Evolutionary conservation across 1,140 invertebrate genomes (phyloP), one percentile per base, ranked within the genome.

Genomic region (Lysiphlebus fabarum): DNA sequence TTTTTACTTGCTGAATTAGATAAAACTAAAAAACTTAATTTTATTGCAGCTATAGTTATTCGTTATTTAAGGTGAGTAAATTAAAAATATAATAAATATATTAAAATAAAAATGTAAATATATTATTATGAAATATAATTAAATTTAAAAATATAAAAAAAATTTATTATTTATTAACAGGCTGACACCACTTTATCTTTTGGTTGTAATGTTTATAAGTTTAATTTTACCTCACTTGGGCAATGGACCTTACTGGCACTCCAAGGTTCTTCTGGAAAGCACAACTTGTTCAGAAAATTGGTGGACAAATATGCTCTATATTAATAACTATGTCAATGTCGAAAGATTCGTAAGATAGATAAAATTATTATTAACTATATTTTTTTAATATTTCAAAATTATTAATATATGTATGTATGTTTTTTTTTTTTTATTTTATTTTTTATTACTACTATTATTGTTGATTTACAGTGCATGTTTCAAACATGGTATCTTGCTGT

Each of bases 401-500:
- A 36, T 11, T 41, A 47, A 17, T 36, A 41, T 5, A 9, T 17
- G 33, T 5, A n/a, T n/a, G n/a, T n/a, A n/a, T n/a, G n/a, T n/a
- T n/a, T n/a, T n/a, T n/a, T 56, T 56, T 56, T 36, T 40, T 14
- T 26, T 26, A 2, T 8, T 47, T 47, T 3, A 7, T 17, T 47
- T 26, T 14, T 51, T n/a, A 36, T 51, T 55, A n/a, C 43, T 43
- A 10, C 43, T 55, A 14, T 42, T 12, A 53, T 26, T 51, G n/a
- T 45, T 64, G 55, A 50, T 38, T 79, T 80, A 7, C 67, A 85
- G 83, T 85, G 83, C 62, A 70, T 85, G 48, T 71, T 73, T 36
- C 82, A 83, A 58, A 71, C 82, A 0, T 85, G 83, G 83, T 85
- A 84, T 56, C 61, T 85, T 9, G 72, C 82, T 0, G 80, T 82